A percentile compares a stretch with the other conserved stretches of the same genome.
Evolutionary conservation across 2,888 invertebrate genomes (phyloP).

Genomic region (Idaea biselata): DNA sequence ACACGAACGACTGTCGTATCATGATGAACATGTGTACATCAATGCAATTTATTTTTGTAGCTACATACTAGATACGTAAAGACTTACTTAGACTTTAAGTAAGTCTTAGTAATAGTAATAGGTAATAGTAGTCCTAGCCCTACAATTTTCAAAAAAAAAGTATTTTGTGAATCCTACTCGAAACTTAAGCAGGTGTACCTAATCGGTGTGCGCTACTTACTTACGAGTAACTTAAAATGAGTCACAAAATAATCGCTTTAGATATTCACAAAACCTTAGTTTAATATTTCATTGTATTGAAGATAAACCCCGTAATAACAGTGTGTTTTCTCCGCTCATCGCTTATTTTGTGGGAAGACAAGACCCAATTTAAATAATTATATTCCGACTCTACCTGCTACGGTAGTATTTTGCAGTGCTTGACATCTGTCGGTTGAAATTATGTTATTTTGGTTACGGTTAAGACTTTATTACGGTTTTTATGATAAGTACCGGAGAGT

Average conservation of each 20-base stretch:
- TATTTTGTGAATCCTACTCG: no score
- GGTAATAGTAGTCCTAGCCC: no score
- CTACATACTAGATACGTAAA: no score
- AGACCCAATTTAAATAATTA: neutral
- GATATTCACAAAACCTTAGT: neutral
- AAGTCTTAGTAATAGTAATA: no score
- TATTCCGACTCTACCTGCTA: neutral
- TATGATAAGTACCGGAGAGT: neutral
- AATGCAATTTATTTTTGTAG: no score
- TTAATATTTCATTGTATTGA: neutral
- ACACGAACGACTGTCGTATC: no score
- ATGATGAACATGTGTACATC: no score
- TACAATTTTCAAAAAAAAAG: no score
- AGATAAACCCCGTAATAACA: neutral
- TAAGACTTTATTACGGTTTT: neutral
- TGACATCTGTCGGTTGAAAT: neutral
- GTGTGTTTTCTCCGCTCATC: neutral
- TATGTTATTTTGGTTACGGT: neutral
- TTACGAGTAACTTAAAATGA: neutral
- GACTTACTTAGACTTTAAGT: no score
- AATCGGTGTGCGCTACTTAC: no score
- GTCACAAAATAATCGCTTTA: neutral
- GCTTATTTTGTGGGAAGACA: slow-evolving; percentile 1
- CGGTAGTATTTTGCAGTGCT: slow-evolving; percentile 1
- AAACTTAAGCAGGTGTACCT: no score